A percentile compares a stretch with the other conserved stretches of the same genome.
Evolutionary conservation across 2,797 vertebrate genomes (phyloP).

Genomic region (Chrosomus eos): DNA sequence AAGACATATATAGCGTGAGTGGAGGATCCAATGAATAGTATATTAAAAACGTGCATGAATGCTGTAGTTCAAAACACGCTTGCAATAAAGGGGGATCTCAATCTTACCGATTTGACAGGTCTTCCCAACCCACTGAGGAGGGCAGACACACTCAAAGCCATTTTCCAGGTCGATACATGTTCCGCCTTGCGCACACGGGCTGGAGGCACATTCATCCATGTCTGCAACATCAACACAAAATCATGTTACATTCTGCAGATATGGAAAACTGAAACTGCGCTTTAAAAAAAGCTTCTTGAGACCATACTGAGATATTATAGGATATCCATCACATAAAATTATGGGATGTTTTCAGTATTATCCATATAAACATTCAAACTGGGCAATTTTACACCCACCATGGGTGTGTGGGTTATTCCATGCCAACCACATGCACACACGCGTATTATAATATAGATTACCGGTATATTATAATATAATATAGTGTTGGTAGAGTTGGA

Average conservation of each 20-base stretch:
- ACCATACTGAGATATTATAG: neutral
- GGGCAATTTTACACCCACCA: constrained; percentile 34
- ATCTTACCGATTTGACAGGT: constrained; percentile 93
- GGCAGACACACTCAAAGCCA: constrained; percentile 93
- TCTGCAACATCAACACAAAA: constrained; percentile 73
- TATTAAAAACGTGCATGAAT: constrained; percentile 3
- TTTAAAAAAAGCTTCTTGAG: neutral
- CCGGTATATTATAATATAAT: neutral
- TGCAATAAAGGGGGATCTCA: neutral
- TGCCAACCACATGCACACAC: neutral
- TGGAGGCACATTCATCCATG: constrained; percentile 88
- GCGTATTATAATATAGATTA: neutral
- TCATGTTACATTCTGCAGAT: neutral
- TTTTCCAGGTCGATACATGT: constrained; percentile 89
- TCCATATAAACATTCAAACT: constrained; percentile 47
- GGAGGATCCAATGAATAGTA: neutral
- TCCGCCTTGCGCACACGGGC: constrained; percentile 89
- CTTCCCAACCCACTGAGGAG: constrained; percentile 91
- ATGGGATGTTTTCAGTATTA: constrained; percentile 26
- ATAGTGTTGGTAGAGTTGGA: neutral
- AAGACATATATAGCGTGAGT: constrained; percentile 18
- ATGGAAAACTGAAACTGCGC: neutral
- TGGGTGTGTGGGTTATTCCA: neutral
- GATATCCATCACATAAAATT: neutral
- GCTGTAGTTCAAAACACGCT: neutral